Evolutionary conservation across 1,140 invertebrate species (phyloP).

Genomic region (Drosophila cardini): DNA sequence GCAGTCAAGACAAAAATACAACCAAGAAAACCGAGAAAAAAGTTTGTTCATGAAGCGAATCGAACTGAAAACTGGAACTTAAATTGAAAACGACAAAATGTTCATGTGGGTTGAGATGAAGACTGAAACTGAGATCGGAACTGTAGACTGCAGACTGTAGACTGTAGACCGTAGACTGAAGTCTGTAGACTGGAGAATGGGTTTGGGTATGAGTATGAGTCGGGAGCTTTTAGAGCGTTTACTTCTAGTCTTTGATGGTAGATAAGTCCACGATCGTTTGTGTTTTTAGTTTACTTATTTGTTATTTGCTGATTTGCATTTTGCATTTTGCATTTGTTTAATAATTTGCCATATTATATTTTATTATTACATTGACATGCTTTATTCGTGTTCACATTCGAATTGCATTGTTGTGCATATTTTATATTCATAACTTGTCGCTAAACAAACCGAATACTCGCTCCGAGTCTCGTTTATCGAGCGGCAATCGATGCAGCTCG

Average conservation of each 20-base stretch:
- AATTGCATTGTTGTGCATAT: slow-evolving; percentile 78
- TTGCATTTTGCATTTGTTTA: slow-evolving; percentile 75
- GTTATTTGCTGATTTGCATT: slow-evolving; percentile 29
- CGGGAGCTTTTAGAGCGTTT: slow-evolving; percentile 72
- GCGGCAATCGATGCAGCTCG: slow-evolving; percentile 69
- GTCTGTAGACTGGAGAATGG: too few species aligned
- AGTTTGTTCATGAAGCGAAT: slow-evolving; percentile 30
- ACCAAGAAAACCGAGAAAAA: slow-evolving; percentile 10
- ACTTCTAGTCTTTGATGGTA: slow-evolving; percentile 78
- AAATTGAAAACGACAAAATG: slow-evolving; percentile 48
- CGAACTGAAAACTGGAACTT: slow-evolving; percentile 24
- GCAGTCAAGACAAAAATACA: slow-evolving; percentile 25
- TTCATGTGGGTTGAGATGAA: slow-evolving; percentile 61
- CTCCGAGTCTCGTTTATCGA: slow-evolving; percentile 65
- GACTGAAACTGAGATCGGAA: slow-evolving; percentile 15
- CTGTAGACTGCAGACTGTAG: slow-evolving; percentile 10
- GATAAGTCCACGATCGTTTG: slow-evolving; percentile 54
- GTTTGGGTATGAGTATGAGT: neutral
- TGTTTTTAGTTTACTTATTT: slow-evolving; percentile 1
- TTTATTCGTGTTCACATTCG: slow-evolving; percentile 60
- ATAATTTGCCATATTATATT: slow-evolving; percentile 78
- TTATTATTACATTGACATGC: slow-evolving; percentile 78
- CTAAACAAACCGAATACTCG: slow-evolving; percentile 30
- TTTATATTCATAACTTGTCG: slow-evolving; percentile 83
- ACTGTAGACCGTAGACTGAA: neutral